Percentiles rank a stretch among this genome's conserved stretches.
Conservation (phyloP, 2,888 invertebrate genomes). For the Hesperia comma region DNA sequence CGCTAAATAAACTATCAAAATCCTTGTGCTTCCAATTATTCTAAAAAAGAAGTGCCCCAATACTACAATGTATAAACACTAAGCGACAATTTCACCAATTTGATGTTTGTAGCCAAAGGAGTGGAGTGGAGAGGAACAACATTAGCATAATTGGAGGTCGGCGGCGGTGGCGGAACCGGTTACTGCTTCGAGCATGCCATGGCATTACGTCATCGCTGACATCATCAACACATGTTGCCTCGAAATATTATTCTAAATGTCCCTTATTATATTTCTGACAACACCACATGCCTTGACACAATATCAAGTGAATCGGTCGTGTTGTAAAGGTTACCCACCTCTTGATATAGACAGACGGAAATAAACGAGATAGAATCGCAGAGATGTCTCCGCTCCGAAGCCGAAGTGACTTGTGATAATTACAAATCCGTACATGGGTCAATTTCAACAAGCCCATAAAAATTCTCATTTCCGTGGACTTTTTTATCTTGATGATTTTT, state of each 20-base stretch:
- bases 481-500: no score
- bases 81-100: conserved; percentile 25
- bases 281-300: conserved; percentile 14
- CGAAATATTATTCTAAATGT: conserved; percentile 16
- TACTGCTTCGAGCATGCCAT: conserved; percentile 58
- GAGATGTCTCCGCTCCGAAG: conserved; percentile 16
- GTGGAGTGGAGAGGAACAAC: conserved; percentile 59
- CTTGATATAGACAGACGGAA: conserved; percentile 31
- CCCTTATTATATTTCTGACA: conserved; percentile 5
- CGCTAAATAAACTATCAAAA: background rate
- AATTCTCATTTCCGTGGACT: no score
- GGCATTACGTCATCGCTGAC: conserved; percentile 73
- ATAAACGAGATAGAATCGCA: conserved; percentile 27
- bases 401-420: conserved; percentile 4
- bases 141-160: conserved; percentile 81
- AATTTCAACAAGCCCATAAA: no score
- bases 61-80: background rate
- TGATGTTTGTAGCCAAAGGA: conserved; percentile 52
- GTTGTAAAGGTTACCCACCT: conserved; percentile 33
- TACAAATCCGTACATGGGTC: background rate
- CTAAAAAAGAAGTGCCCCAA: no score
- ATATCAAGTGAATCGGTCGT: conserved; percentile 17
- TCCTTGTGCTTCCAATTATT: background rate
- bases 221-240: conserved; percentile 54
- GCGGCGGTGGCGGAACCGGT: conserved; percentile 65